phyloP scores from a whole-genome alignment of 2,888 invertebrate genomes.

The Hedya salicella region DNA sequence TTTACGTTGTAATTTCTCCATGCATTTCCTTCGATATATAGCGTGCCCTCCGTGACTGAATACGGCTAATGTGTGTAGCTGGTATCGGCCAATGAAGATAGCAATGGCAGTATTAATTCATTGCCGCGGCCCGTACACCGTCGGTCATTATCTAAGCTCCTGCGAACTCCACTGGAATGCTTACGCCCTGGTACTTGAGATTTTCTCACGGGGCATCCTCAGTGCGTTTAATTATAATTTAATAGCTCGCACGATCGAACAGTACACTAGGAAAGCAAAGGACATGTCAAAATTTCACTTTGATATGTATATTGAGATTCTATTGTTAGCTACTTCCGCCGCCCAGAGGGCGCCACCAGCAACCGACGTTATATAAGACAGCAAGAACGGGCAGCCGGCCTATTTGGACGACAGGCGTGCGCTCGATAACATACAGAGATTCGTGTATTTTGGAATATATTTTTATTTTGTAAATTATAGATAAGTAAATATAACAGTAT shows the following conservation, averaged over 20 bases:
- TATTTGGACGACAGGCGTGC: no score
- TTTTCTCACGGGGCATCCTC: conserved; percentile 59
- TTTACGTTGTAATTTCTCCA: conserved; percentile 44
- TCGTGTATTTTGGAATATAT: no score
- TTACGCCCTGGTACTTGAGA: conserved; percentile 55
- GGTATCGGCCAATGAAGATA: conserved; percentile 76
- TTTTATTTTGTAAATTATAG: no score
- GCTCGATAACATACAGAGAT: no score
- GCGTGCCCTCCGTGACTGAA: conserved; percentile 67
- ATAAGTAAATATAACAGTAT: no score
- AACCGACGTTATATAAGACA: no score
- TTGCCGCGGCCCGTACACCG: conserved; percentile 61
- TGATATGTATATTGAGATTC: no score
- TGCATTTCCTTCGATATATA: conserved; percentile 43
- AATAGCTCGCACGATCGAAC: not conserved
- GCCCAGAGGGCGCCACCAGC: no score
- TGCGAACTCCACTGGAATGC: conserved; percentile 56
- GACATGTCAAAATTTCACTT: no score
- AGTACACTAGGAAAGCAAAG: no score
- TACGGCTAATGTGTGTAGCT: conserved; percentile 68
- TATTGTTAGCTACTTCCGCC: no score
- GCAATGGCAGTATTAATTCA: conserved; percentile 78
- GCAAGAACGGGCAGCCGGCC: no score
- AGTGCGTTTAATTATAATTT: conserved; percentile 15
- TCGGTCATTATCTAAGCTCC: conserved; percentile 63